A percentile compares a stretch with the other conserved stretches of the same genome.
phyloP scores from a whole-genome alignment of 2,113 vertebrate species.

The Deroptyus accipitrinus region DNA sequence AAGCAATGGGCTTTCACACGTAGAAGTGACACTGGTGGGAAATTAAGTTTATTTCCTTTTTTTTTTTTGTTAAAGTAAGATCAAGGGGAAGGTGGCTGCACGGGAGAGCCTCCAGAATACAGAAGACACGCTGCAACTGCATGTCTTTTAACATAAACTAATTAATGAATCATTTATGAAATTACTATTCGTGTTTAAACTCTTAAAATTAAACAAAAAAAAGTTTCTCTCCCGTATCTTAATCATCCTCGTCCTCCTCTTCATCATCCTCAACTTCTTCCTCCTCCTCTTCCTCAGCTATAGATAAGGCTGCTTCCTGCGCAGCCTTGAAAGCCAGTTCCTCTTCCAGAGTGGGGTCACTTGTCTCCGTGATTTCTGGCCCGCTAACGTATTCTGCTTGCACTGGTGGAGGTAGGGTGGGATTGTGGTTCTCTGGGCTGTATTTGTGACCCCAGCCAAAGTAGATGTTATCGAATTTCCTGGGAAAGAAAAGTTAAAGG shows the following conservation, averaged over 20 bases:
- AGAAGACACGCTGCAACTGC: rapidly evolving
- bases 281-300: slow-evolving; percentile 75
- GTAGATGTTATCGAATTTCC: slow-evolving; percentile 90
- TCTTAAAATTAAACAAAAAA: not conserved
- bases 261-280: slow-evolving; percentile 80
- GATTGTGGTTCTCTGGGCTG: slow-evolving; percentile 75
- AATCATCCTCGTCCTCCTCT: slow-evolving; percentile 70
- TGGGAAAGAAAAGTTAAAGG: slow-evolving; percentile 32
- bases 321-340: slow-evolving; percentile 80
- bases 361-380: slow-evolving; percentile 80
- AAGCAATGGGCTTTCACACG: rapidly evolving
- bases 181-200: not conserved
- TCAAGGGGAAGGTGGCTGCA: not conserved
- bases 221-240: not conserved
- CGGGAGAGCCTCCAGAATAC: not conserved
- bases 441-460: slow-evolving; percentile 95
- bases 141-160: not conserved
- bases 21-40: rapidly evolving
- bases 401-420: slow-evolving; percentile 65
- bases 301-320: slow-evolving; percentile 72
- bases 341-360: slow-evolving; percentile 85
- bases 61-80: not conserved
- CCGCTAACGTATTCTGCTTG: slow-evolving; percentile 80
- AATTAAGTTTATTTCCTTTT: not conserved
- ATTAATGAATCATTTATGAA: not conserved